phyloP scores from a whole-genome alignment of 2,888 invertebrate genomes.

The Drosophila barbarae region DNA sequence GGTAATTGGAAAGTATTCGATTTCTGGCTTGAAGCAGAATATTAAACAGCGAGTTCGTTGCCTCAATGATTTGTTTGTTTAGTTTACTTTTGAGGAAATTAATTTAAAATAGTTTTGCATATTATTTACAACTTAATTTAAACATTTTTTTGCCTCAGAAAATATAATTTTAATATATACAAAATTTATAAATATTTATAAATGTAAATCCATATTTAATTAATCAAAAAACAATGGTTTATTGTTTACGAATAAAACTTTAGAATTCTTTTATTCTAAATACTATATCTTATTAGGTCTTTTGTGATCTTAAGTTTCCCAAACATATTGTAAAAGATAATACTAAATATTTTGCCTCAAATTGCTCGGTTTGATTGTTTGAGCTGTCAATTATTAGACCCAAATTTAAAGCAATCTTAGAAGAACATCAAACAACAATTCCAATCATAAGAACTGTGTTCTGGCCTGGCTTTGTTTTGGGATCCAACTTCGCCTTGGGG shows the following conservation, averaged over 20 bases:
- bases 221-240: not conserved
- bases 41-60: conserved; percentile 51
- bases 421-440: conserved; percentile 25
- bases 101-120: not conserved
- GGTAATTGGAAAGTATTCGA: conserved; percentile 26
- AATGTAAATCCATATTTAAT: not conserved
- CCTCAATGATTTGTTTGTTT: conserved; percentile 61
- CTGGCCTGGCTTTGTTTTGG: conserved; percentile 25
- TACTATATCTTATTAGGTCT: too few species aligned
- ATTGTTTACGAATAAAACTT: not conserved
- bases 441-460: conserved; percentile 29
- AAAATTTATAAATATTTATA: too few species aligned
- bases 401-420: conserved; percentile 33
- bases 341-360: conserved; percentile 4
- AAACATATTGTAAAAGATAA: not conserved
- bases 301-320: not conserved
- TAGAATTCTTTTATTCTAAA: too few species aligned
- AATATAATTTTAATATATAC: too few species aligned
- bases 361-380: conserved; percentile 10
- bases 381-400: conserved; percentile 31
- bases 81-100: not conserved
- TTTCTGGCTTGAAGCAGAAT: conserved; percentile 5
- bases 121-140: not conserved
- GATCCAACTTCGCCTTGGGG: conserved; percentile 14
- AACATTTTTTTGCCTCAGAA: not conserved